Conservation (phyloP, 35 echinoderm and acorn worm genomes). For the Chiridota heheva region DNA sequence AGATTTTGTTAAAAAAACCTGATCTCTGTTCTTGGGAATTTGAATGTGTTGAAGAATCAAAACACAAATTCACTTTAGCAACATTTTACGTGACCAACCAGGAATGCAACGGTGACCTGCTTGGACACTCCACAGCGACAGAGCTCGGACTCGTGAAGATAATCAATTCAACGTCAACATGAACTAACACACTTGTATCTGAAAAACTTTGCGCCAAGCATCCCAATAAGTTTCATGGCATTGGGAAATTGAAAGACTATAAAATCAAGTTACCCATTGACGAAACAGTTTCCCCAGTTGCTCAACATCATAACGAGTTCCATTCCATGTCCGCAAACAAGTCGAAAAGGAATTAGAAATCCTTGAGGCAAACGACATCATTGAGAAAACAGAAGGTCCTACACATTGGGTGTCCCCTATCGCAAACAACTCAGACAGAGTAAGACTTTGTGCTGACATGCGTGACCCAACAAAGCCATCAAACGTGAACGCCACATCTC, state of each 20-base stretch:
- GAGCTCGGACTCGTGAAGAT: constrained; percentile 12
- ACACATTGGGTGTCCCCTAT: constrained; percentile 74
- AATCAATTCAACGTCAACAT: background rate
- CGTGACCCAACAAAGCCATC: constrained; percentile 32
- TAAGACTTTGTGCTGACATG: background rate
- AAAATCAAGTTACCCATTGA: constrained; percentile 52
- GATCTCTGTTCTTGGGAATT: too few species aligned
- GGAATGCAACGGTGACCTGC: background rate
- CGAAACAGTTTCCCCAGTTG: background rate
- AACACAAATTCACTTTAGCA: too few species aligned
- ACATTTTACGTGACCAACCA: too few species aligned
- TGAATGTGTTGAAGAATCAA: too few species aligned
- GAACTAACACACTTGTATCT: background rate
- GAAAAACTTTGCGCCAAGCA: background rate
- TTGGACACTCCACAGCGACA: constrained; percentile 17
- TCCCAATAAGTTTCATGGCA: constrained; percentile 3
- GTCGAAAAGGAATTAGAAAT: constrained; percentile 36
- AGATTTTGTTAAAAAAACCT: too few species aligned
- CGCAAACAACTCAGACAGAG: constrained; percentile 26
- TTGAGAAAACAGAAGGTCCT: constrained; percentile 55
- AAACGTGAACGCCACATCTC: constrained; percentile 52
- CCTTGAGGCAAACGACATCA: constrained; percentile 27
- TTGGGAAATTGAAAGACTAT: constrained; percentile 54
- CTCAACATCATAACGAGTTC: constrained; percentile 41
- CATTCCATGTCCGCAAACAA: constrained; percentile 58